Evolutionary conservation across 2,113 vertebrate species (phyloP).

Genomic region (Hassar affinis): DNA sequence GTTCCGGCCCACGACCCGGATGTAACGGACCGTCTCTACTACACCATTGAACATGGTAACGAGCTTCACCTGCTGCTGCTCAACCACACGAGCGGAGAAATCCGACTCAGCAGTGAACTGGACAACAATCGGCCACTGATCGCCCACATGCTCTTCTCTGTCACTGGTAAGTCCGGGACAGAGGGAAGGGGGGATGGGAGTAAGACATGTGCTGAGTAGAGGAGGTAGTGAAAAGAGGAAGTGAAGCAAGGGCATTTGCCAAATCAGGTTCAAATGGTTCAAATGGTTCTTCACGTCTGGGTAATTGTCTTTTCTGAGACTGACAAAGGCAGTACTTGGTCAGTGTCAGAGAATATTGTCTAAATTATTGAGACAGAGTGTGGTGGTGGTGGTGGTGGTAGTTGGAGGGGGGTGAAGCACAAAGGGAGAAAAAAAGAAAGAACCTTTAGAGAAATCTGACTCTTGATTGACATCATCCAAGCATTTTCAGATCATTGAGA

Average conservation of each 20-base stretch:
- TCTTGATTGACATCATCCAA: conserved; percentile 37
- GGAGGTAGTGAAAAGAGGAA: neutral
- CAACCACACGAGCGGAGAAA: conserved; percentile 93
- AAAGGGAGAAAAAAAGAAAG: neutral
- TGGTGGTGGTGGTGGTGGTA: no score
- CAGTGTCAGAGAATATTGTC: conserved; percentile 3
- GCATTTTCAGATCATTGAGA: conserved; percentile 43
- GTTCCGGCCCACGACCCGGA: conserved; percentile 95
- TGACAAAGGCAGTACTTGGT: conserved; percentile 30
- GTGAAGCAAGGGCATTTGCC: conserved; percentile 31
- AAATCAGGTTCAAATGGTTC: conserved; percentile 42
- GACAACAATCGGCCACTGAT: conserved; percentile 97
- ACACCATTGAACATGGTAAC: conserved; percentile 93
- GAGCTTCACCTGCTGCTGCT: conserved; percentile 93
- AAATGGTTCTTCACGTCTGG: conserved; percentile 16
- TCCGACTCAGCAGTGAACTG: conserved; percentile 92
- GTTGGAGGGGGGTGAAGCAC: neutral
- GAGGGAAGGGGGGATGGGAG: conserved; percentile 28
- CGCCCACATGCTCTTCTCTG: conserved; percentile 94
- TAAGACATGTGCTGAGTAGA: neutral
- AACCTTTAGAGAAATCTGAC: conserved; percentile 42
- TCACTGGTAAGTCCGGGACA: conserved; percentile 84
- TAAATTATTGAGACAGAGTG: neutral
- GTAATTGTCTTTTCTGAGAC: conserved; percentile 29
- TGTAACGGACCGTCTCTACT: conserved; percentile 89